These are phyloP conservation scores for Ciconia nigra DNA, from an alignment of 2,797 vertebrate genomes.

Conservation along the genomic window DNA sequence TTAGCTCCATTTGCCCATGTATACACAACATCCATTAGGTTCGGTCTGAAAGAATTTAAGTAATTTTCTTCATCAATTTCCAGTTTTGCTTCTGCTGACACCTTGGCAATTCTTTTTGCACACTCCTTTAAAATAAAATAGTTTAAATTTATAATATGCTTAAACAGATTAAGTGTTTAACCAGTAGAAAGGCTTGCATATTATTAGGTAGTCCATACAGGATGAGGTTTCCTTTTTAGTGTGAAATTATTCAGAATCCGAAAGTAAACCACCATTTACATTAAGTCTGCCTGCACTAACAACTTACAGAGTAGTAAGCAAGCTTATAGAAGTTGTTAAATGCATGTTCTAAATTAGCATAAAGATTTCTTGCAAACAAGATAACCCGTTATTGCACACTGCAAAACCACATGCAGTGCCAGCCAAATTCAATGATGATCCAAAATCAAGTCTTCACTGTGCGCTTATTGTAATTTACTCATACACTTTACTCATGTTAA, in stretches of 20 bases:
- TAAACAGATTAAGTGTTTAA: background rate
- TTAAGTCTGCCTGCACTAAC: background rate
- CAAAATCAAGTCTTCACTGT: background rate
- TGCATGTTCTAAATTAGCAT: background rate
- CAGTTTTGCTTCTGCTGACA: conserved; percentile 96
- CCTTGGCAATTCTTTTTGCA: conserved; percentile 95
- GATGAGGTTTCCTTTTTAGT: background rate
- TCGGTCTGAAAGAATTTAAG: conserved; percentile 90
- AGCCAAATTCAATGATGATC: background rate
- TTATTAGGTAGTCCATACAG: background rate
- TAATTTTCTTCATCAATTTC: conserved; percentile 95
- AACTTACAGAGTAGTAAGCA: background rate
- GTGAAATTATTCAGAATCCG: background rate
- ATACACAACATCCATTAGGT: conserved; percentile 96
- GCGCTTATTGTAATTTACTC: background rate
- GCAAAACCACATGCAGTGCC: background rate
- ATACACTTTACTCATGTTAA: background rate
- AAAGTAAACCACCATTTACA: background rate
- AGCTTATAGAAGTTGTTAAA: background rate
- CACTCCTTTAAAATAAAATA: conserved; percentile 84
- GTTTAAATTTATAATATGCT: background rate
- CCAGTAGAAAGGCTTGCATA: background rate
- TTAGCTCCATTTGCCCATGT: conserved; percentile 96
- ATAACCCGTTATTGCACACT: background rate
- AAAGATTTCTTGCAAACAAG: background rate